Percentiles rank a stretch among this genome's conserved stretches.
Evolutionary conservation across 2,888 invertebrate genomes (phyloP).

Genomic region (Pachydiplax longipennis): DNA sequence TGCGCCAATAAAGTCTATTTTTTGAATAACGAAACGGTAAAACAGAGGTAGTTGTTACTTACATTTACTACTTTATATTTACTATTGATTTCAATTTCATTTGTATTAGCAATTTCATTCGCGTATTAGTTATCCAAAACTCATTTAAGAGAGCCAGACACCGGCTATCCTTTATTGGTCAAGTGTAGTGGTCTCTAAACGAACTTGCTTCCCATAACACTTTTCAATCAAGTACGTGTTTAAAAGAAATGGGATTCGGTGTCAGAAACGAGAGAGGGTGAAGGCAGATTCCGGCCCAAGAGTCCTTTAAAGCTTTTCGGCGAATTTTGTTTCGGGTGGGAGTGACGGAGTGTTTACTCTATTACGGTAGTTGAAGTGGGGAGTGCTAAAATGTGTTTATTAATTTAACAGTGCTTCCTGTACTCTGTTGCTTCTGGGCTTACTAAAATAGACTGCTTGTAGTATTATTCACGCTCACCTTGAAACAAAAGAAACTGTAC

Average conservation of each 20-base stretch:
- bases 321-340: not conserved
- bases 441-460: too few relatives aligned
- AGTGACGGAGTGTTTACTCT: not conserved
- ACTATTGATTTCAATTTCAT: too few relatives aligned
- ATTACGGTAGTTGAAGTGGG: not conserved
- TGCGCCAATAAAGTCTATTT: too few relatives aligned
- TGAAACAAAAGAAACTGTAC: too few relatives aligned
- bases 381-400: not conserved
- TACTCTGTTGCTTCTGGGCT: not conserved
- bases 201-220: not conserved
- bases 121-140: too few relatives aligned
- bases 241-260: not conserved
- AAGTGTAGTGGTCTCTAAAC: not conserved
- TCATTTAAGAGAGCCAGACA: too few relatives aligned
- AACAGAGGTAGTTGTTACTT: too few relatives aligned
- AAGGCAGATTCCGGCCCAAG: not conserved
- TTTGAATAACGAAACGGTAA: too few relatives aligned
- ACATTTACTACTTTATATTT: too few relatives aligned
- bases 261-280: not conserved
- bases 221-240: not conserved
- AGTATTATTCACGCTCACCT: too few relatives aligned
- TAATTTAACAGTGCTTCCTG: not conserved
- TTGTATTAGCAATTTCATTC: too few relatives aligned
- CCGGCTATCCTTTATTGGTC: too few relatives aligned
- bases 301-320: not conserved